Conservation (phyloP, 1,140 invertebrate genomes). For the Brachionus paranguensis region DNA sequence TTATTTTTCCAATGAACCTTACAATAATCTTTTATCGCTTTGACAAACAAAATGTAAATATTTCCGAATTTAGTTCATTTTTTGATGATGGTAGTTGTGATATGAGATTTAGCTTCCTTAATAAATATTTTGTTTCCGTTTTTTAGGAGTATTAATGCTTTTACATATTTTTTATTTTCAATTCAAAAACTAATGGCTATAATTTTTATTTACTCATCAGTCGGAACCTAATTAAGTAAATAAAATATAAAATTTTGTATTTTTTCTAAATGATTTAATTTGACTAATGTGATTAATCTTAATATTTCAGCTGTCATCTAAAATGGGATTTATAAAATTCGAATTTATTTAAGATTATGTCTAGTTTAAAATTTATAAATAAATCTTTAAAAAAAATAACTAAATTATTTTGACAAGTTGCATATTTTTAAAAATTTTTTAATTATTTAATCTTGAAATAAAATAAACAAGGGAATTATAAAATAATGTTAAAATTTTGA, state of each 20-base stretch:
- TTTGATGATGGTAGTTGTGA: background rate
- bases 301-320: background rate
- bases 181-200: background rate
- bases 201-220: background rate
- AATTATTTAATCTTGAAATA: background rate
- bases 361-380: background rate
- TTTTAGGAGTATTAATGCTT: background rate
- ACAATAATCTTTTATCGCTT: background rate
- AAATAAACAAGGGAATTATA: background rate
- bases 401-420: background rate
- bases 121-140: constrained; percentile 9
- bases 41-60: background rate
- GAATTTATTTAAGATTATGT: background rate
- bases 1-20: background rate
- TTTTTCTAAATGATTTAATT: background rate
- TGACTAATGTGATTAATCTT: background rate
- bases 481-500: background rate
- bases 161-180: background rate
- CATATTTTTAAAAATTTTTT: background rate
- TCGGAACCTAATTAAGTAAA: background rate
- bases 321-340: background rate
- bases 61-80: constrained; percentile 10
- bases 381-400: background rate
- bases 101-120: background rate
- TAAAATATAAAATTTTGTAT: background rate